Percentiles rank a stretch among this genome's conserved stretches.
Conservation (phyloP, 2,797 vertebrate species). For the Apodemus agrarius region DNA sequence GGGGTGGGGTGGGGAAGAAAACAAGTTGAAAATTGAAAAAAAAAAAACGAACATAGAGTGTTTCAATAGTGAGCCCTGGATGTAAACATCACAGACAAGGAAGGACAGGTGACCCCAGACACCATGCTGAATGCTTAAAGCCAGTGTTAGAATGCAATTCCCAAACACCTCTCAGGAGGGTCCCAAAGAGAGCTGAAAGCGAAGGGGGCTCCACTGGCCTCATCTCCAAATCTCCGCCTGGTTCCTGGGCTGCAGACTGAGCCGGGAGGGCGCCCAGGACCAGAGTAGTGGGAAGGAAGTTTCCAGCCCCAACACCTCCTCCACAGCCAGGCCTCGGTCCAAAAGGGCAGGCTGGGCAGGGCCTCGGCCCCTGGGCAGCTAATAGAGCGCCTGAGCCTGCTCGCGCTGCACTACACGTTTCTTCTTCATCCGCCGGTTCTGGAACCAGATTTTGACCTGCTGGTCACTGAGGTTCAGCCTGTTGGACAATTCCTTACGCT, state of each 20-base stretch:
- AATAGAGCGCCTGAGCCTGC: constrained; percentile 93
- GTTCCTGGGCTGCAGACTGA: background rate
- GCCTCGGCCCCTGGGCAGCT: constrained; percentile 60
- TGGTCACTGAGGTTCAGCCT: constrained; percentile 96
- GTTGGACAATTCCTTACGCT: constrained; percentile 95
- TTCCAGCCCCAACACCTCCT: constrained; percentile 23
- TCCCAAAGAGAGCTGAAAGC: background rate
- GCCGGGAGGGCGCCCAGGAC: background rate
- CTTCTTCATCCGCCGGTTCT: constrained; percentile 98
- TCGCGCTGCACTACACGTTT: constrained; percentile 95
- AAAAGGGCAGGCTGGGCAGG: background rate
- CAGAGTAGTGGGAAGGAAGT: constrained; percentile 3
- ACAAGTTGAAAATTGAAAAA: background rate
- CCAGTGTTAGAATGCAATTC: background rate
- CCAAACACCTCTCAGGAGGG: background rate
- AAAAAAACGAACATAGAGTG: background rate
- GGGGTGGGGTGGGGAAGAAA: too few relatives aligned
- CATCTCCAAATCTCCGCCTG: constrained; percentile 15
- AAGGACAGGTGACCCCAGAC: constrained; percentile 48
- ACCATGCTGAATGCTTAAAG: background rate
- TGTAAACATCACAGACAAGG: constrained; percentile 3
- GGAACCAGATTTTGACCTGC: constrained; percentile 99
- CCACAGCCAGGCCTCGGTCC: constrained; percentile 29
- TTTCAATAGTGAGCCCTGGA: background rate
- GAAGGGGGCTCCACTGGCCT: background rate